Base-by-base conservation (phyloP, 1,140 invertebrate species). In the Sminthurinus signatus region DNA sequence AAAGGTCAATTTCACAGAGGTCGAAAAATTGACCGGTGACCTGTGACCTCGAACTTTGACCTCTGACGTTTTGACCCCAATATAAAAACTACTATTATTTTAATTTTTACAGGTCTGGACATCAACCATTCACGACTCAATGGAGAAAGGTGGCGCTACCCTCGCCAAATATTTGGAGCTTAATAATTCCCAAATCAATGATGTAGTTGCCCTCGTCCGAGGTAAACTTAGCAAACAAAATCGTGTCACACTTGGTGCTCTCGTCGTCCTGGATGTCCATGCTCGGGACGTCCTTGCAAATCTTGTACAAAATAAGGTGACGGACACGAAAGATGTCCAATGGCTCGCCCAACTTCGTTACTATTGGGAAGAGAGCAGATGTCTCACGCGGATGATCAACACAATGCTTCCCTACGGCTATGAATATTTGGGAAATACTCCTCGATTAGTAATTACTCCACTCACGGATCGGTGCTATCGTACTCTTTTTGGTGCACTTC, bases 281-380 rank as follows among this genome's bases (percentile, higher is more conserved):
- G 88, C 91, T 0, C 79, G 91, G 72, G 93, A 96, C 77, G 89
- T 95, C 0, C 76, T 96, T 2, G 80, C 82, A 27, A 81, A 84
- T 39, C 77, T 96, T 8, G 84, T 87, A 17, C 78, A 84, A 0
- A 81, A 85, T 29, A 80, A 84, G 48, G 85, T 95, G n/a, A 19
- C 29, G 0, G 81, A 80, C 36, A 81, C 86, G 46, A 85, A 87
- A 67, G 92, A 96, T 73, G 96, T 97, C 75, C 84, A 88, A 57
- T 98, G 95, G 95, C 78, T 96, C 3, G 89, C 87, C 74, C 88
- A 91, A 75, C 76, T 98, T 19, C 80, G 95, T 57, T 98, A 98
- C 75, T 98, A 98, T 75, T 96, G 92, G 91, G 86, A 89, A 79
- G 81, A 87, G 25, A 77, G 82, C 0, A 75, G 86, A 64, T 79